phyloP scores from a whole-genome alignment of 2,888 invertebrate species.

The Drosophila neotestacea region DNA sequence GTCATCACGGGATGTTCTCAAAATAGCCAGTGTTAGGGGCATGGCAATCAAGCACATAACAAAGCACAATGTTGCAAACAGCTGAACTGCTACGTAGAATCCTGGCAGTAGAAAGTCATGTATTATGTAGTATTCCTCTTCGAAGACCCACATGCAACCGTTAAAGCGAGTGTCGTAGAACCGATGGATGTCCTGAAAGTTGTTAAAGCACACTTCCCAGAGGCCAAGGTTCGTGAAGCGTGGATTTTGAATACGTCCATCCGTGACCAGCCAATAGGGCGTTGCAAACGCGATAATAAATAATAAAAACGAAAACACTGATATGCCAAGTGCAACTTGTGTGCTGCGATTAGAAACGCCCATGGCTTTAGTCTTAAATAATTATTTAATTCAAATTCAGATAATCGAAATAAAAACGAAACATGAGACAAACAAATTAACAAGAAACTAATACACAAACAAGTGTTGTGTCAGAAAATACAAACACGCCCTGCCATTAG shows the following conservation, averaged over 20 bases:
- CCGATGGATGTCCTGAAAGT: conserved; percentile 94
- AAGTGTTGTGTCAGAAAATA: conserved; percentile 38
- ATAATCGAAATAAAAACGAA: conserved; percentile 3
- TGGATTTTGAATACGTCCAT: conserved; percentile 91
- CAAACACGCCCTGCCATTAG: conserved; percentile 50
- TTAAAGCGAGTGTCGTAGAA: conserved; percentile 93
- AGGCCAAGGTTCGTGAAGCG: conserved; percentile 94
- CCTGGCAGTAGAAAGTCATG: conserved; percentile 94
- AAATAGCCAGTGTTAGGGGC: conserved; percentile 90
- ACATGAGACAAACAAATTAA: conserved; percentile 19
- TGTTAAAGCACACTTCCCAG: conserved; percentile 97
- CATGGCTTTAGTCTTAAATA: conserved; percentile 65
- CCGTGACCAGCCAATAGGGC: conserved; percentile 94
- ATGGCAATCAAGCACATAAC: conserved; percentile 92
- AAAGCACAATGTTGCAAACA: conserved; percentile 95
- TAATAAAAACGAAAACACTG: conserved; percentile 89
- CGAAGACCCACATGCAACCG: conserved; percentile 98
- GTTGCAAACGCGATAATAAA: conserved; percentile 93
- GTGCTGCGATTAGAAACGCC: conserved; percentile 84
- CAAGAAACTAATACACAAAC: conserved; percentile 33
- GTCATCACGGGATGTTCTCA: conserved; percentile 91
- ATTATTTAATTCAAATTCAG: not conserved
- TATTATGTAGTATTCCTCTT: conserved; percentile 98
- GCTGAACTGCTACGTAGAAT: conserved; percentile 97
- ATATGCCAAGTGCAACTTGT: conserved; percentile 88